phyloP scores from a whole-genome alignment of 2,113 vertebrate species.

The Campylomormyrus tamandua region DNA sequence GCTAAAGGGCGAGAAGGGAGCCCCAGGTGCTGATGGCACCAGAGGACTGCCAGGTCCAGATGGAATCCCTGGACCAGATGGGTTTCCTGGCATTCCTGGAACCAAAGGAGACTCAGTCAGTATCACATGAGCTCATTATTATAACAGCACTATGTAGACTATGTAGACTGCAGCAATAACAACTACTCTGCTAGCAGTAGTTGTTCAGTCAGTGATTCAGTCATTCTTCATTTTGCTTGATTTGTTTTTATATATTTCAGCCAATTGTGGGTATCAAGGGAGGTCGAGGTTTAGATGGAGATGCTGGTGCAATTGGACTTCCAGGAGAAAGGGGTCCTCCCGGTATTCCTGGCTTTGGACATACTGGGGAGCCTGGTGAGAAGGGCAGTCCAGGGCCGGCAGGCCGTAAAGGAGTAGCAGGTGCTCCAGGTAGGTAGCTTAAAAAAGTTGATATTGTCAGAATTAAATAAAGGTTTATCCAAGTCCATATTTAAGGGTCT shows the following conservation, averaged over 20 bases:
- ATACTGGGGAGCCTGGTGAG: constrained; percentile 69
- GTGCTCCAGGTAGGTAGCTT: constrained; percentile 65
- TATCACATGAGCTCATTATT: constrained; percentile 16
- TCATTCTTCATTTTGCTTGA: neutral
- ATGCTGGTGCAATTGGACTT: constrained; percentile 65
- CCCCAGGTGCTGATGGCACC: constrained; percentile 65
- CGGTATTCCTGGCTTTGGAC: constrained; percentile 71
- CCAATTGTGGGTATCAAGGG: constrained; percentile 80
- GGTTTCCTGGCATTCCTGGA: constrained; percentile 69
- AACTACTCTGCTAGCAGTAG: neutral
- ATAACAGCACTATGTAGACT: neutral
- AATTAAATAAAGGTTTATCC: neutral
- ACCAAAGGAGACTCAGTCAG: constrained; percentile 80
- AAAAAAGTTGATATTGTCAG: neutral
- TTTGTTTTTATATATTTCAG: constrained; percentile 47
- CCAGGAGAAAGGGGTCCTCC: constrained; percentile 80
- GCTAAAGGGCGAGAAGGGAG: constrained; percentile 84
- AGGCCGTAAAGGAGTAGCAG: constrained; percentile 70
- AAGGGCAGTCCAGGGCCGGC: constrained; percentile 75
- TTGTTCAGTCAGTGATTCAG: neutral
- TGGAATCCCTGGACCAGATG: constrained; percentile 76
- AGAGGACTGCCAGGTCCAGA: constrained; percentile 69
- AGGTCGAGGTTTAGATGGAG: constrained; percentile 75
- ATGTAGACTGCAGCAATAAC: neutral
- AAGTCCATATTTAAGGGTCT: neutral